Evolutionary conservation across 2,797 vertebrate species (phyloP).

Genomic region (Allobates femoralis): DNA sequence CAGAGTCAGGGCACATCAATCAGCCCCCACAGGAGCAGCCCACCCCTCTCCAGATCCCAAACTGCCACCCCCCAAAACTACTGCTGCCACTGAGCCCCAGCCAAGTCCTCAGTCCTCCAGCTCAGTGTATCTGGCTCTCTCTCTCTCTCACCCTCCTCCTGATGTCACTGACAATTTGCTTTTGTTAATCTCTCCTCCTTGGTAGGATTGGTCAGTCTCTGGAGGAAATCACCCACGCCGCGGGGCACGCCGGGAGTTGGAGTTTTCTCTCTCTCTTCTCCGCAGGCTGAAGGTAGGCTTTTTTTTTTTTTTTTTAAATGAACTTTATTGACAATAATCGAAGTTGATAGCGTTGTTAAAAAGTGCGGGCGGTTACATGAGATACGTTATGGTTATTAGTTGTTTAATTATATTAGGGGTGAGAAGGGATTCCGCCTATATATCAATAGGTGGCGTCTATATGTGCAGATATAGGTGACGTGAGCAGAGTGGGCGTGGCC

Average conservation of each 20-base stretch:
- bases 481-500: constrained; percentile 9
- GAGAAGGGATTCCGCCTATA: neutral
- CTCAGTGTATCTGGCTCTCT: neutral
- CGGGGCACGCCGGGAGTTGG: constrained; percentile 44
- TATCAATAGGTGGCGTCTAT: no score
- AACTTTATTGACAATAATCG: constrained; percentile 35
- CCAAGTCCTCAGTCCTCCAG: constrained; percentile 45
- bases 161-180: constrained; percentile 63
- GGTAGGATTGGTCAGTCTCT: constrained; percentile 52
- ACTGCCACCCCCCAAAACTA: neutral
- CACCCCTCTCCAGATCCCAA: neutral
- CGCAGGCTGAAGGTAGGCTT: neutral
- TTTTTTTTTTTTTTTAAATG: neutral
- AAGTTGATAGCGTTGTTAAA: neutral
- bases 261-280: constrained; percentile 15
- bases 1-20: neutral
- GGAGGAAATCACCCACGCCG: constrained; percentile 45
- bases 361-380: neutral
- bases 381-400: no score
- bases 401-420: no score
- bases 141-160: constrained; percentile 41
- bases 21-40: neutral
- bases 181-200: constrained; percentile 61
- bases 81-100: neutral
- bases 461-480: neutral